Conservation (phyloP, 2,888 invertebrate genomes). For the Mimumesa dahlbomi region DNA sequence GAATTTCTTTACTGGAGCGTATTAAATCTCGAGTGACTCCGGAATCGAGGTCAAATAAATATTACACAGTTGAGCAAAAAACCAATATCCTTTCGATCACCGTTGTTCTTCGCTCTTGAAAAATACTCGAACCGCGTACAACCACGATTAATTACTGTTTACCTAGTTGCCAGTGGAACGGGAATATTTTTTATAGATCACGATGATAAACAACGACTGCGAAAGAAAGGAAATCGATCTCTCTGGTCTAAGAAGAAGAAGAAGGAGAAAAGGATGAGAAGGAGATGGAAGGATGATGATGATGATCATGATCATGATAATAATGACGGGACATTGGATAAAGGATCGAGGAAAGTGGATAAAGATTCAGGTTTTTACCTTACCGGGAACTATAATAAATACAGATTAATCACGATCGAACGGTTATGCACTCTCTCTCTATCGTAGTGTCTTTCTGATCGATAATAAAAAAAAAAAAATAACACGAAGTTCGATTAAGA, state of each 20-base stretch:
- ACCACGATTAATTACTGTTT: background rate
- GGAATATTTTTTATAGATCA: background rate
- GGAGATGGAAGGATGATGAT: conserved; percentile 1
- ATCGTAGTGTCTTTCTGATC: conserved; percentile 33
- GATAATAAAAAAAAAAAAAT: conserved; percentile 3
- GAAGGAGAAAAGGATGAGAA: background rate
- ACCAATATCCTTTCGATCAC: conserved; percentile 44
- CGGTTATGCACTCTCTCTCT: conserved; percentile 19
- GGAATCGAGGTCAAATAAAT: conserved; percentile 62
- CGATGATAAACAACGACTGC: conserved; percentile 6
- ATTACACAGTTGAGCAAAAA: conserved; percentile 67
- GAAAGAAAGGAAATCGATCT: conserved; percentile 5
- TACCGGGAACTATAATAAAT: conserved; percentile 50
- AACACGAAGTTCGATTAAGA: conserved; percentile 18
- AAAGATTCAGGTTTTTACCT: conserved; percentile 14
- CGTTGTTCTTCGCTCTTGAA: conserved; percentile 13
- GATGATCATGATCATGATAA: too few species aligned
- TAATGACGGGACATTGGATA: too few species aligned
- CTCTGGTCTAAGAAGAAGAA: background rate
- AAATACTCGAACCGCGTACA: background rate
- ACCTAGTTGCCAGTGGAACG: background rate
- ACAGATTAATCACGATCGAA: conserved; percentile 36
- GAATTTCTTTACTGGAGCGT: conserved; percentile 4
- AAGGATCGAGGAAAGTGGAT: conserved; percentile 11
- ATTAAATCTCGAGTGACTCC: conserved; percentile 31